phyloP scores from a whole-genome alignment of 2,888 invertebrate genomes.

The Drosophila macrospina region DNA sequence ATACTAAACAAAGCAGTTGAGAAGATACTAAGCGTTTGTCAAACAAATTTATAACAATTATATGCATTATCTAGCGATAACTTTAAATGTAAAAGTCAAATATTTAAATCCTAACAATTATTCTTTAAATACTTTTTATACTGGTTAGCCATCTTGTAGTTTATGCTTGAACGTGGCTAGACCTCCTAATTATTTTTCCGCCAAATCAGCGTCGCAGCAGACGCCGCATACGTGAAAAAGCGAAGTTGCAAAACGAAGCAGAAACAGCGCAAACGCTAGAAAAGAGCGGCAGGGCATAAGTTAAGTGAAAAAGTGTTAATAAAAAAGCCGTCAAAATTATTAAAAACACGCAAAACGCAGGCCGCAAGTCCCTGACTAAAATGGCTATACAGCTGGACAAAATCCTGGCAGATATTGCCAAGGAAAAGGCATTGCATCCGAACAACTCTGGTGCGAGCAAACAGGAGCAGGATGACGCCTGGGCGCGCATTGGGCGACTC shows the following conservation, averaged over 20 bases:
- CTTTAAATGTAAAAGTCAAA: background rate
- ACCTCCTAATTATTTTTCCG: conserved; percentile 63
- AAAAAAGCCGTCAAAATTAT: conserved; percentile 65
- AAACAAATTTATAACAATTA: background rate
- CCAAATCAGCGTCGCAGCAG: conserved; percentile 69
- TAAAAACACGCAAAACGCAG: conserved; percentile 52
- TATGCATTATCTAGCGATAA: background rate
- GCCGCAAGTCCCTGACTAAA: conserved; percentile 66
- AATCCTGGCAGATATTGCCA: conserved; percentile 83
- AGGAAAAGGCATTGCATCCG: conserved; percentile 83
- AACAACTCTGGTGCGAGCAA: conserved; percentile 77
- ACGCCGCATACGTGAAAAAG: conserved; percentile 69
- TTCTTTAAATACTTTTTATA: background rate
- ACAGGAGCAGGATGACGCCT: conserved; percentile 83
- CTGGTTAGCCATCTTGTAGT: conserved; percentile 45
- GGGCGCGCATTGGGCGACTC: conserved; percentile 83
- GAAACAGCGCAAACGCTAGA: conserved; percentile 52
- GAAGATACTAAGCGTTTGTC: background rate
- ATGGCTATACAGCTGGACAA: conserved; percentile 84
- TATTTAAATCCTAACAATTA: background rate
- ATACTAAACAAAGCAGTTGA: too few relatives aligned
- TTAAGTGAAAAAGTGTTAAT: conserved; percentile 39
- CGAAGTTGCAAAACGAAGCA: conserved; percentile 67
- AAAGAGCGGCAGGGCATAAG: conserved; percentile 47
- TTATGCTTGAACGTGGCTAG: conserved; percentile 20